Percentiles rank a stretch among this genome's conserved stretches.
Conservation (phyloP, 2,797 vertebrate genomes). For the Sebastiscus tertius region DNA sequence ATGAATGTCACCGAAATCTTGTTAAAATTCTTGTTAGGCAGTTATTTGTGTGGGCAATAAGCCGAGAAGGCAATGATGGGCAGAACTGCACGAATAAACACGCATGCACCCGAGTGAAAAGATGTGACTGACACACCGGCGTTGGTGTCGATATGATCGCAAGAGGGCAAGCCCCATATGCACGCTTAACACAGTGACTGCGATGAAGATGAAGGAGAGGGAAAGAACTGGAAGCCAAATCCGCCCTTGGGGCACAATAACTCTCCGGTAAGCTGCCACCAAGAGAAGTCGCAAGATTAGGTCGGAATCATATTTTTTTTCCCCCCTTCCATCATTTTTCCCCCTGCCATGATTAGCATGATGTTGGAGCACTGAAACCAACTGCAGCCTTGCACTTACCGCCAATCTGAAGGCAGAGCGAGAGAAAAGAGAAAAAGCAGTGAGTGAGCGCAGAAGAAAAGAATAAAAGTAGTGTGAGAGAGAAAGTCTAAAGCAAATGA, state of each 20-base stretch:
- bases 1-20: slow-evolving; percentile 26
- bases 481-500: slow-evolving; percentile 63
- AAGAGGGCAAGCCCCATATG: background rate
- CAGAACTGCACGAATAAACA: background rate
- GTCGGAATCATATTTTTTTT: slow-evolving; percentile 73
- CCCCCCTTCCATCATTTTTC: slow-evolving; percentile 64
- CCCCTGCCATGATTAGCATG: slow-evolving; percentile 77
- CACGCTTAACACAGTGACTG: slow-evolving; percentile 32
- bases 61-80: background rate
- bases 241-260: slow-evolving; percentile 74
- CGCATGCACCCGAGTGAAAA: background rate
- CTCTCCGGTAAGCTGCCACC: slow-evolving; percentile 71
- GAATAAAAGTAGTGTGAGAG: slow-evolving; percentile 27
- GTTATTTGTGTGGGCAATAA: background rate
- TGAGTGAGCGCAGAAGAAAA: slow-evolving; percentile 8
- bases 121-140: slow-evolving; percentile 5
- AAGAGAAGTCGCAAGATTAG: slow-evolving; percentile 75
- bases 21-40: slow-evolving; percentile 1
- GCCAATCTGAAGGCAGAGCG: slow-evolving; percentile 50
- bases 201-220: slow-evolving; percentile 71
- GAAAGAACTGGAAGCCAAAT: slow-evolving; percentile 71
- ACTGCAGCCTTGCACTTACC: slow-evolving; percentile 72
- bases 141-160: slow-evolving; percentile 12
- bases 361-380: slow-evolving; percentile 70
- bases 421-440: slow-evolving; percentile 40